Evolutionary conservation across 2,113 vertebrate species (phyloP), one percentile per base, ranked within the genome.

Genomic region (Thermophis baileyi): DNA sequence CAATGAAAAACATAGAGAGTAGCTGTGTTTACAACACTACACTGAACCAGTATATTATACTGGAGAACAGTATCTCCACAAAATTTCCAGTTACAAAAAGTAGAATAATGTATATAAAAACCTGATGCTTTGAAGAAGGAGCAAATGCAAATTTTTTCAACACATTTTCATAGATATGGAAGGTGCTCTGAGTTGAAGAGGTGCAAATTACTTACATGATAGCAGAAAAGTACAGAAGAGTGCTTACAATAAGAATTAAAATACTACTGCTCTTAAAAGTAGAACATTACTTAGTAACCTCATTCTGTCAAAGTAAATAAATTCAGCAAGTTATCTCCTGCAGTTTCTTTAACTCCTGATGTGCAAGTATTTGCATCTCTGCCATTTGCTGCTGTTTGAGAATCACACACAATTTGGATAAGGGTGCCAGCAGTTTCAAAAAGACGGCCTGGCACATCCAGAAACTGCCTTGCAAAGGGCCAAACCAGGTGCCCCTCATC

Each of bases 361-460:
- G 3, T 74, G 85, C 27, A 87, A 16, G 46, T 89, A 27, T 47
- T 89, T 92, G 18, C 63, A 47, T 22, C n/a, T 89, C 25, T 89
- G n/a, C n/a, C 35, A 9, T 88, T 88, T 40, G 47, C 24, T 8
- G 85, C 0, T 0, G 0, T 11, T 91, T n/a, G 25, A 92, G 85
- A 87, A 40, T 27, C 94, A 69, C 0, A 0, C 25, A 12, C 25
- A 16, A 10, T 44, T 81, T 81, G 7, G 35, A 81, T 44, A 81
- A 81, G 35, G 35, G 35, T 22, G 0, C 8, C 3, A 22, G 20
- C 8, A 22, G 35, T 35, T 40, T 40, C 14, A 20, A 18, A 40
- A 40, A 81, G 35, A 81, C 44, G n/a, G 18, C 35, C 6, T 22
- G 18, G 35, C 18, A 81, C 16, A 44, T 22, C 18, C 74, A 81